Base-by-base conservation (phyloP, 2,888 invertebrate species). In the Lampropteryx suffumata region DNA sequence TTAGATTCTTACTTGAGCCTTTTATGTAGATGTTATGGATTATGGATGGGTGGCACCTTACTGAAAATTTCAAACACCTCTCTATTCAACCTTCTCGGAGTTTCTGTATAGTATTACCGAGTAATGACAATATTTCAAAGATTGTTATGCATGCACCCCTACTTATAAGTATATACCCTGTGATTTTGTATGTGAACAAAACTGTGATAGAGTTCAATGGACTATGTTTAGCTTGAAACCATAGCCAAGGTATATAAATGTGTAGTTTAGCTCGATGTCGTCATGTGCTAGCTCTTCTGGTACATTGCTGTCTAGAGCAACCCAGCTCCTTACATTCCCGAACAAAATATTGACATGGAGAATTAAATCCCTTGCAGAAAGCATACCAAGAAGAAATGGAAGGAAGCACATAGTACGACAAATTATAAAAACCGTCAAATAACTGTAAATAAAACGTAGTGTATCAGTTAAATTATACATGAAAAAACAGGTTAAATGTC, bases 351-450 rank as follows among this genome's bases (percentile, higher is more conserved):
- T 88, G 73, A 85, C 75, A 73, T 68, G 71, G 62, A 69, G 59
- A 63, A 80, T 86, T 84, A 82, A 85, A 73, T 89, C 86, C 88
- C 78, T 90, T 90, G 84, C 89, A 90, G 89, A 89, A 81, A 69
- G 80, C 86, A 76, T 79, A 79, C 70, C 75, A 76, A 72, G 85
- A 83, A 73, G 88, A 86, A 80, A 76, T 69, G 83, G 89, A 84
- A 69, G 83, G 72, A 78, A 83, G 82, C 80, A 82, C 82, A 77
- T 89, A 89, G 74, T 81, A 77, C 76, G 67, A 57, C 79, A 78
- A n/a, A 73, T 76, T 62, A 65, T 73, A 66, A 71, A 69, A 64
- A 79, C 76, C 80, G 80, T 82, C 81, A 32, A 40, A 46, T 37
- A 14, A 51, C 77, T 79, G 30, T 49, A 64, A 60, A 58, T 57